Conservation (phyloP, 2,797 vertebrate species). For the Phoeniculus purpureus region DNA sequence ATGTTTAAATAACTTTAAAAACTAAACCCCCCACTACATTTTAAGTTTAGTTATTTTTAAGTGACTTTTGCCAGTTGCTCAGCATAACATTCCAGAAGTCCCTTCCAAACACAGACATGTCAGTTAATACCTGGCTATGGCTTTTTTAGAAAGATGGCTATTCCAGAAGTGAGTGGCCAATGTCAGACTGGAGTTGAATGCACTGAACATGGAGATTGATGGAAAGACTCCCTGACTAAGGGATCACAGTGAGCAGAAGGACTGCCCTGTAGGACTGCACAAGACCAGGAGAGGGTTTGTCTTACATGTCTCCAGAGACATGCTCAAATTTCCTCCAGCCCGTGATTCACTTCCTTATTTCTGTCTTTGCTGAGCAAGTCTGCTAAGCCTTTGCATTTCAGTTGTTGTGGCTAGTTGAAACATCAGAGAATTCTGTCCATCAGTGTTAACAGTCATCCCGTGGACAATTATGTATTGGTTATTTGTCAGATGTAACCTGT, state of each 20-base stretch:
- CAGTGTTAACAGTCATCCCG: background rate
- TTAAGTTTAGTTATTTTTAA: background rate
- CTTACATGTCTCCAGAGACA: background rate
- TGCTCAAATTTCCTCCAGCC: background rate
- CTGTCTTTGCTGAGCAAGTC: background rate
- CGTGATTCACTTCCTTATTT: background rate
- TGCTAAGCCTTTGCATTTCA: background rate
- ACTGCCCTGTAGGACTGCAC: background rate
- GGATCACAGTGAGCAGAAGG: background rate
- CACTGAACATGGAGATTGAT: background rate
- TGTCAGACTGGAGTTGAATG: background rate
- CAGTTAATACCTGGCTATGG: background rate
- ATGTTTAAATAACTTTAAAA: constrained; percentile 50
- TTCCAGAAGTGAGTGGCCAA: constrained; percentile 39
- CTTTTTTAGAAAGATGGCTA: constrained; percentile 22
- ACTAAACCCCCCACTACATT: background rate
- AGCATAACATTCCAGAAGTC: background rate
- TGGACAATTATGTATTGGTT: background rate
- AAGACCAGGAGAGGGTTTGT: background rate
- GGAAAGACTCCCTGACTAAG: background rate
- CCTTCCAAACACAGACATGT: background rate
- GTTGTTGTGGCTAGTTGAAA: background rate
- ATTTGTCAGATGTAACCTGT: background rate
- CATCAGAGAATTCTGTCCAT: background rate
- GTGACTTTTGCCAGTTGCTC: background rate